A percentile compares a stretch with the other conserved stretches of the same genome.
Evolutionary conservation across 1,140 invertebrate genomes (phyloP).

Genomic region (Acyrthosiphon pisum): DNA sequence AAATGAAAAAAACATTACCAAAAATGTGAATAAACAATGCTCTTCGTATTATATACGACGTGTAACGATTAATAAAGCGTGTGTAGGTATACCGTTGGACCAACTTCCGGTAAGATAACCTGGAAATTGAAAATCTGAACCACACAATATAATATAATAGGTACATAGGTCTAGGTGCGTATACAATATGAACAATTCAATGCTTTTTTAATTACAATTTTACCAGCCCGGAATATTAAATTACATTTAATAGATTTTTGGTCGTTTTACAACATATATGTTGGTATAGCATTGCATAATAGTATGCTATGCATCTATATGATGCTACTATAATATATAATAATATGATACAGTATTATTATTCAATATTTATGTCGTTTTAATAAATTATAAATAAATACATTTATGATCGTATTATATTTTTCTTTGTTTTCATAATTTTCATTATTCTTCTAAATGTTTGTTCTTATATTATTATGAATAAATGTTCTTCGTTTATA

Average conservation of each 20-base stretch:
- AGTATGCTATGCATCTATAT: neutral
- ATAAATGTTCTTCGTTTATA: neutral
- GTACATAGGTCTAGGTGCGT: neutral
- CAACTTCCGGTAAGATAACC: neutral
- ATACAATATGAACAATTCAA: neutral
- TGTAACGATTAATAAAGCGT: conserved; percentile 18
- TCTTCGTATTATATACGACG: neutral
- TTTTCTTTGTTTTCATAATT: neutral
- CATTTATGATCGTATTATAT: neutral
- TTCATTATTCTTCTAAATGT: neutral
- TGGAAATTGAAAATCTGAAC: neutral
- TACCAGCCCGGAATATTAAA: neutral
- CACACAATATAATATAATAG: neutral
- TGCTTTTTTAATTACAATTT: neutral
- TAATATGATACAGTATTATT: neutral
- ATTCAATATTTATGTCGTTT: neutral
- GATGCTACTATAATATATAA: no score
- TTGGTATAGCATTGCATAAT: neutral
- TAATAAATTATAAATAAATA: neutral
- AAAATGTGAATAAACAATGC: conserved; percentile 1
- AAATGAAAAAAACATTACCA: conserved; percentile 18
- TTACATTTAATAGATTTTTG: neutral
- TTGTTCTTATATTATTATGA: neutral
- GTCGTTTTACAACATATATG: neutral
- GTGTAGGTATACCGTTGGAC: neutral